Base-by-base conservation (phyloP, 2,113 vertebrate genomes). In the Dolichotis patagonum region DNA sequence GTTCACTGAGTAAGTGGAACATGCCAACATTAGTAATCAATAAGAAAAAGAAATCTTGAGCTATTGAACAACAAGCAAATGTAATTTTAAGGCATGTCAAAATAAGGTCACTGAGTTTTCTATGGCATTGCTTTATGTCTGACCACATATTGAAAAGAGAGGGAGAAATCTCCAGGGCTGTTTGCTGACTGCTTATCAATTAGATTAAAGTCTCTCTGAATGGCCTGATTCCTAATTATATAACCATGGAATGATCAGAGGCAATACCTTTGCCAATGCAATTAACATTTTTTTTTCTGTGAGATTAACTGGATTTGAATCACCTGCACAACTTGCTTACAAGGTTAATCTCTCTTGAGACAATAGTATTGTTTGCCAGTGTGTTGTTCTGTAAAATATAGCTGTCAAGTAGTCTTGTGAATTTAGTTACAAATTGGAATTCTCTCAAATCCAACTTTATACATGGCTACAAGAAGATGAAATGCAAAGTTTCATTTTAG, bases 271-370 rank as follows among this genome's bases (percentile, higher is more conserved):
- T 98, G 98, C 97, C 98, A 98, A 98, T 94, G 96, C 96, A 98
- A 98, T 98, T 99, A 98, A 98, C 97, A 97, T 98, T 98, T 96
- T 88, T 93, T 96, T 98, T 52, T 2, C 69, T 98, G 91, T 94
- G 97, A 98, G 97, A 98, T 98, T 98, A 99, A 99, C 97, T 98
- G 95, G 97, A 98, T 98, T 98, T 98, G 97, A 99, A 98, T 98
- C 97, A 98, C 98, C 98, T 99, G 98, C 96, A 98, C 98, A 98
- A 98, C 97, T 98, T 98, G 95, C 97, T 98, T 98, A 98, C 88
- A 98, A 87, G 38, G 87, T 98, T 98, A 99, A 98, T 98, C 98
- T 98, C 98, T 98, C 98, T 96, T 88, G 97, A 98, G 98, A 98
- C 81, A 89, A 78, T 77, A 0, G 1, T 87, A 71, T 75, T 97